Evolutionary conservation across 1,140 invertebrate species (phyloP).

Genomic region (Ceratitis capitata): DNA sequence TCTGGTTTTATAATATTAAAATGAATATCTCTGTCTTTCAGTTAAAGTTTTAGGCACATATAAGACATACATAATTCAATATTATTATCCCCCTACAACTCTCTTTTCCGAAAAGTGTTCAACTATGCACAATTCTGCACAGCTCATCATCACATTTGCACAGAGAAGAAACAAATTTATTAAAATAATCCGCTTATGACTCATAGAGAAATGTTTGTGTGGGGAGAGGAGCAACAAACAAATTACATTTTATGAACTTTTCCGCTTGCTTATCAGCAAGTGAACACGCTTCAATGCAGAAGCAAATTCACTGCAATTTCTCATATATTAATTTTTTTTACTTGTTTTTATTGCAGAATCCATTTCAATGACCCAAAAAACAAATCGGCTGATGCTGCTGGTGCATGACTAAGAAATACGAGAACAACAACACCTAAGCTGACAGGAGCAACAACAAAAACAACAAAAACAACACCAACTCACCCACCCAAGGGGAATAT

Average conservation of each 20-base stretch:
- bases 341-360: background rate
- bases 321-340: background rate
- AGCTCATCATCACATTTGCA: background rate
- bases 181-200: slow-evolving; percentile 45
- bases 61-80: no score
- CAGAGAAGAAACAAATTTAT: slow-evolving; percentile 38
- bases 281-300: slow-evolving; percentile 34
- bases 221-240: background rate
- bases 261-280: slow-evolving; percentile 42
- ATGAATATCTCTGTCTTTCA: no score
- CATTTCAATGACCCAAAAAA: slow-evolving; percentile 25
- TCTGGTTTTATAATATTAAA: no score
- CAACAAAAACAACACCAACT: background rate
- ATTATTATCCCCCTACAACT: background rate
- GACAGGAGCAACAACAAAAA: slow-evolving; percentile 37
- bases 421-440: slow-evolving; percentile 4
- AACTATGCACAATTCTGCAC: background rate
- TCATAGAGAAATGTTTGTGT: background rate
- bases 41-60: no score
- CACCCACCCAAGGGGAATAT: background rate
- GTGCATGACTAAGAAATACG: slow-evolving; percentile 25
- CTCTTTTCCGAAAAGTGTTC: background rate
- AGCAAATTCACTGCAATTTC: background rate
- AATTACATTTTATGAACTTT: background rate
- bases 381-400: background rate